Percentiles rank a stretch among this genome's conserved stretches.
These are phyloP conservation scores for Fissipunctia ypsillon DNA, from an alignment of 2,888 invertebrate genomes.

Conservation along the genomic window DNA sequence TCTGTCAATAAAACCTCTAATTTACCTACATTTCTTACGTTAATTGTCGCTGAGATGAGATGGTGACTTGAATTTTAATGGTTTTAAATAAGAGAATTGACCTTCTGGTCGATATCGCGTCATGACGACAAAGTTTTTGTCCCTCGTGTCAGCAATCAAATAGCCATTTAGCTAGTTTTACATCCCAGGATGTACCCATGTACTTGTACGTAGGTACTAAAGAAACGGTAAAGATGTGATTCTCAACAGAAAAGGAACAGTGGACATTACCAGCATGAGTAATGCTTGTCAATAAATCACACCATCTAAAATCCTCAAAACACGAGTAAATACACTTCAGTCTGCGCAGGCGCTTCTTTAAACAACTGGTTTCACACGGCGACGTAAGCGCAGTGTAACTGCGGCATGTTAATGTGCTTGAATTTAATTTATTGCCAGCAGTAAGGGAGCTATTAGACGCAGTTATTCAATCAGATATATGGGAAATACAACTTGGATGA, in stretches of 20 bases:
- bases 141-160: not conserved
- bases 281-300: not conserved
- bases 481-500: conserved; percentile 21
- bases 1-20: not conserved
- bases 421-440: conserved; percentile 51
- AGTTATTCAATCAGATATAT: conserved; percentile 43
- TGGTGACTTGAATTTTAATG: too few relatives aligned
- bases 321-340: conserved; percentile 29
- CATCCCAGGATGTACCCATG: not conserved
- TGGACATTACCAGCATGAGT: not conserved
- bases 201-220: not conserved
- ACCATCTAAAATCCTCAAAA: not conserved
- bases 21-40: not conserved
- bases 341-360: conserved; percentile 4
- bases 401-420: conserved; percentile 43
- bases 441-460: conserved; percentile 28
- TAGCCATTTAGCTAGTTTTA: not conserved
- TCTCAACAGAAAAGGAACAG: not conserved
- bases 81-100: not conserved
- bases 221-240: not conserved
- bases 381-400: conserved; percentile 55
- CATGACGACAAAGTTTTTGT: not conserved
- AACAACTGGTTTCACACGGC: conserved; percentile 46
- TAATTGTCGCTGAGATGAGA: too few relatives aligned
- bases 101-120: not conserved